A percentile compares a stretch with the other conserved stretches of the same genome.
Conservation (phyloP, 2,113 vertebrate species). For the Istiophorus platypterus region DNA sequence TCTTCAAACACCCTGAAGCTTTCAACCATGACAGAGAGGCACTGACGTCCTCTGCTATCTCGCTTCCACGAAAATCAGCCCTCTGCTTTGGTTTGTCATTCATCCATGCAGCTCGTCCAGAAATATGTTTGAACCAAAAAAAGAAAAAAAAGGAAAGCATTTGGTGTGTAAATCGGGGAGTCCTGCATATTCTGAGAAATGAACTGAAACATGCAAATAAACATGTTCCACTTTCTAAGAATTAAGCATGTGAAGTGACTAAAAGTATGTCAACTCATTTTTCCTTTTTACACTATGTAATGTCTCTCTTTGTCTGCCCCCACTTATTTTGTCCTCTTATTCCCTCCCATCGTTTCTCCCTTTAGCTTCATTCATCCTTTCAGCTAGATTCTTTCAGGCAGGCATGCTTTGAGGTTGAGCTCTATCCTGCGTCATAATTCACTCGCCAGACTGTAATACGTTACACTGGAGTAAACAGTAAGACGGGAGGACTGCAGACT, state of each 20-base stretch:
- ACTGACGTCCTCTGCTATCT: constrained; percentile 44
- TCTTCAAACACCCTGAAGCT: constrained; percentile 60
- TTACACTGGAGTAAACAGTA: constrained; percentile 66
- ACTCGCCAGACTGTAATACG: constrained; percentile 51
- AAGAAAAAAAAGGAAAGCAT: not conserved
- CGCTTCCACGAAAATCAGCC: constrained; percentile 37
- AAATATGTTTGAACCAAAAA: constrained; percentile 16
- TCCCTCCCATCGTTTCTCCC: constrained; percentile 19
- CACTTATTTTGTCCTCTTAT: constrained; percentile 45
- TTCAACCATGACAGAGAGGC: constrained; percentile 55
- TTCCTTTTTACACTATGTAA: constrained; percentile 15
- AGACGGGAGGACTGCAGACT: constrained; percentile 45
- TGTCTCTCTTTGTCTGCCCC: not conserved
- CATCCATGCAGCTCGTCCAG: not conserved
- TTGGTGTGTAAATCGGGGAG: constrained; percentile 3
- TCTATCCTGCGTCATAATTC: constrained; percentile 60
- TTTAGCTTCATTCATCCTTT: constrained; percentile 49
- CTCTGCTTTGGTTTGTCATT: constrained; percentile 31
- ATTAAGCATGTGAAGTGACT: not conserved
- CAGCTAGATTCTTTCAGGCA: constrained; percentile 48
- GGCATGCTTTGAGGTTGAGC: constrained; percentile 45
- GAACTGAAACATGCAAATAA: not conserved
- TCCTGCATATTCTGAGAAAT: constrained; percentile 30
- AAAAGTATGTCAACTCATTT: constrained; percentile 19
- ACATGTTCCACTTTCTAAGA: constrained; percentile 13